Percentiles rank a stretch among this genome's conserved stretches.
Evolutionary conservation across 2,888 invertebrate species (phyloP).

Genomic region (Tanytarsus gracilentus): DNA sequence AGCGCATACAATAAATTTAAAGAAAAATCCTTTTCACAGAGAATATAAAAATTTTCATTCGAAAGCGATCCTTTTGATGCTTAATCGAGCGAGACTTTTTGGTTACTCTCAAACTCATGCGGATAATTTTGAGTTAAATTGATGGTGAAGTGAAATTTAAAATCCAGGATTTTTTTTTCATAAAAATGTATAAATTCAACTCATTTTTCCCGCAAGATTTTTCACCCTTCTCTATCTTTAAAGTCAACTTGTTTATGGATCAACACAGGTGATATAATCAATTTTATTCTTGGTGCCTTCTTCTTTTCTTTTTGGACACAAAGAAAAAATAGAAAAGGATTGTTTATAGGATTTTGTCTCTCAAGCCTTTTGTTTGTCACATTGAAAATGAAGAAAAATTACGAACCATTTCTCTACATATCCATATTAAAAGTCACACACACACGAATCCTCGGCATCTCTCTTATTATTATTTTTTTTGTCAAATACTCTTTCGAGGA

Average conservation of each 20-base stretch:
- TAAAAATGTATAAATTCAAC: no score
- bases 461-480: neutral
- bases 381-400: neutral
- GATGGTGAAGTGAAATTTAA: no score
- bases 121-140: no score
- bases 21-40: neutral
- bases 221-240: no score
- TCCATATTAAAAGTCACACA: no score
- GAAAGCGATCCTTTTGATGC: slow-evolving; percentile 5
- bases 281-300: neutral
- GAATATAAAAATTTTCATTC: neutral
- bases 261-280: slow-evolving; percentile 17
- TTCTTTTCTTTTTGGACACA: neutral
- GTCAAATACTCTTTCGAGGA: neutral
- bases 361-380: neutral
- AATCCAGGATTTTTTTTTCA: no score
- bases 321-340: slow-evolving; percentile 15
- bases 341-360: slow-evolving; percentile 22
- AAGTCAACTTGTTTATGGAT: slow-evolving; percentile 17
- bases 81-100: slow-evolving; percentile 17
- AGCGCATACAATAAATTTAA: neutral
- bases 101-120: no score
- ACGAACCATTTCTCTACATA: slow-evolving; percentile 10
- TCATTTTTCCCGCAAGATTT: no score
- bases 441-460: slow-evolving; percentile 4